Evolutionary conservation across 2,797 vertebrate species (phyloP).

Genomic region (Hirundo rustica): DNA sequence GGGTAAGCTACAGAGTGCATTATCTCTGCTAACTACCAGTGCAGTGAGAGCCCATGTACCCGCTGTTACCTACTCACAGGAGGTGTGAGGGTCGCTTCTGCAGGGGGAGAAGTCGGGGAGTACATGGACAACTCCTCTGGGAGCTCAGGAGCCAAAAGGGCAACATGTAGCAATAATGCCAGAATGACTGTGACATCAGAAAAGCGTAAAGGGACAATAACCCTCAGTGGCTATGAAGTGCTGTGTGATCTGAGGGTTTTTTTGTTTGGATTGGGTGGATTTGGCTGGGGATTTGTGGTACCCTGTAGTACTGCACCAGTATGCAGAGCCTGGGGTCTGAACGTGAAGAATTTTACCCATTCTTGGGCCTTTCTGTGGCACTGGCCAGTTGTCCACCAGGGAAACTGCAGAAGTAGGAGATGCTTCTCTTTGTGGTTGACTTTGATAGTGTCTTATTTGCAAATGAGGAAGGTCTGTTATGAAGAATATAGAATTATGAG

Average conservation of each 20-base stretch:
- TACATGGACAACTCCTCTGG: not conserved
- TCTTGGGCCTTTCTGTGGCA: not conserved
- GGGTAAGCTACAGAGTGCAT: not conserved
- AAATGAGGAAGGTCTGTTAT: not conserved
- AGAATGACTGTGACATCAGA: not conserved
- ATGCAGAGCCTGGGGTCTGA: not conserved
- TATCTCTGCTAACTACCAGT: not conserved
- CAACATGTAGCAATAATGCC: not conserved
- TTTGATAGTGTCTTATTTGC: not conserved
- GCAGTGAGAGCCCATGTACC: not conserved
- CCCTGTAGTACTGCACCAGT: not conserved
- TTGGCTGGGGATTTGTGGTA: not conserved
- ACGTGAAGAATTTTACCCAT: not conserved
- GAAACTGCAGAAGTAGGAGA: not conserved
- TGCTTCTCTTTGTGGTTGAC: not conserved
- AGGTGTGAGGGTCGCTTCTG: not conserved
- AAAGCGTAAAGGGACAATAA: not conserved
- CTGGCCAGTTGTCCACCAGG: not conserved
- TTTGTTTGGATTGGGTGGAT: not conserved
- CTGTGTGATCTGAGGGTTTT: not conserved
- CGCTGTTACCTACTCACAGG: not conserved
- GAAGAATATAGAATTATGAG: not conserved
- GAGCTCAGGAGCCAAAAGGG: rapidly evolving
- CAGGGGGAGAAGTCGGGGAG: too few species aligned
- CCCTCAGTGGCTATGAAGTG: not conserved